Evolutionary conservation across 2,113 vertebrate genomes (phyloP).

Genomic region (Eulacestoma nigropectus): DNA sequence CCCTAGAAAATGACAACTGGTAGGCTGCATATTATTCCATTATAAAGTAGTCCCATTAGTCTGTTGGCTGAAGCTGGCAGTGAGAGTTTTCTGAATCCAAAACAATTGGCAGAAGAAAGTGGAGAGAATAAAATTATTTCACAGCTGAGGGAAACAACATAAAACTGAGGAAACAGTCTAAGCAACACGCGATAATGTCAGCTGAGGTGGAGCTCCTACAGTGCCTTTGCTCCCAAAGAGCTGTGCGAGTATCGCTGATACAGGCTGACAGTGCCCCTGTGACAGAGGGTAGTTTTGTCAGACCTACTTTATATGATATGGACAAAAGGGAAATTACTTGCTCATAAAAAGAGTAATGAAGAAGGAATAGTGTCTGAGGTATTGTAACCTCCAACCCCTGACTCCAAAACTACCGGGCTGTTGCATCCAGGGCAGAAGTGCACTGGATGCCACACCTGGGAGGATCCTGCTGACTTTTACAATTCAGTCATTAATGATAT

Average conservation of each 20-base stretch:
- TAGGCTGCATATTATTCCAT: not conserved
- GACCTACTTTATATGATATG: not conserved
- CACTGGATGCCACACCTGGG: fast-evolving
- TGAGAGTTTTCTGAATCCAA: conserved; percentile 40
- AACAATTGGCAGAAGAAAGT: conserved; percentile 24
- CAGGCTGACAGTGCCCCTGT: not conserved
- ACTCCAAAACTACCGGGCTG: not conserved
- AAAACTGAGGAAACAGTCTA: not conserved
- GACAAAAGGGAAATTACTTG: not conserved
- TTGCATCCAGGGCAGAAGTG: not conserved
- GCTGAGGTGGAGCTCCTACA: not conserved
- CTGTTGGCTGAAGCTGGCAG: not conserved
- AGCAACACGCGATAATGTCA: fast-evolving
- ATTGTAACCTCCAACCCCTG: not conserved
- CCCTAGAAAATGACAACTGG: not conserved
- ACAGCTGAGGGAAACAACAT: not conserved
- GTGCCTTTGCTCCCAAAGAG: not conserved
- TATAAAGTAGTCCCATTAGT: not conserved
- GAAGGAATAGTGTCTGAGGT: not conserved
- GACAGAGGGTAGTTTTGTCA: not conserved
- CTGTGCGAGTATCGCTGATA: not conserved
- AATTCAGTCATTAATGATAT: not conserved
- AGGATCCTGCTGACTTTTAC: not conserved
- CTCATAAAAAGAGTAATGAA: not conserved
- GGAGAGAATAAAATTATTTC: conserved; percentile 2